These are phyloP conservation scores for Daboia siamensis DNA, from an alignment of 2,113 vertebrate genomes.

Conservation along the genomic window DNA sequence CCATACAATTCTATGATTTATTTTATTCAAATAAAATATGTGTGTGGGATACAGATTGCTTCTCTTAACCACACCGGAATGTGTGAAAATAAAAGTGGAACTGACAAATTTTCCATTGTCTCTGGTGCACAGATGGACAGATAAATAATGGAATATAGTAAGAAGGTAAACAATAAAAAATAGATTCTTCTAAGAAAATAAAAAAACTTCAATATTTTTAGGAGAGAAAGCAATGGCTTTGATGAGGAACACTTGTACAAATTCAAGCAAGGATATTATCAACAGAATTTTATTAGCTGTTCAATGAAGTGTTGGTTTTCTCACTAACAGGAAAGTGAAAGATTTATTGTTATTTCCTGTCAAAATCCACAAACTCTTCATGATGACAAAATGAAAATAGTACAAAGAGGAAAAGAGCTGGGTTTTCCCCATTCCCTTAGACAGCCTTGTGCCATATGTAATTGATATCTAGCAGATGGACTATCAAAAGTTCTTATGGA, in stretches of 20 bases:
- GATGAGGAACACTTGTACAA: not conserved
- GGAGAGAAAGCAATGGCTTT: not conserved
- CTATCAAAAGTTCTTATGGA: not conserved
- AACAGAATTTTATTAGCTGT: not conserved
- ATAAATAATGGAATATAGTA: too few species aligned
- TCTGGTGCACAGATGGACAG: not conserved
- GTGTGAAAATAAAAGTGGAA: not conserved
- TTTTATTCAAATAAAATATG: not conserved
- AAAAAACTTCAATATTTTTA: not conserved
- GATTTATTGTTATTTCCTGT: not conserved
- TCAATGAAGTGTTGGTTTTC: not conserved
- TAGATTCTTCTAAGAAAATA: not conserved
- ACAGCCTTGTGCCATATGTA: not conserved
- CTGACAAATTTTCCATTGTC: not conserved
- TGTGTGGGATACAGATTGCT: not conserved
- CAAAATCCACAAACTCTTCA: not conserved
- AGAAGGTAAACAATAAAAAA: not conserved
- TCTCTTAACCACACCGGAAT: not conserved
- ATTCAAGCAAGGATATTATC: not conserved
- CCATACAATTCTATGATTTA: not conserved
- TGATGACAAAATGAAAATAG: not conserved
- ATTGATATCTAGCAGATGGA: not conserved
- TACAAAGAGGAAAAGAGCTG: not conserved
- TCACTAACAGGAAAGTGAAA: not conserved
- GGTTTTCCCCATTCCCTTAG: not conserved